Conservation (phyloP, 2,888 invertebrate species). For the Coleophora flavipennella region DNA sequence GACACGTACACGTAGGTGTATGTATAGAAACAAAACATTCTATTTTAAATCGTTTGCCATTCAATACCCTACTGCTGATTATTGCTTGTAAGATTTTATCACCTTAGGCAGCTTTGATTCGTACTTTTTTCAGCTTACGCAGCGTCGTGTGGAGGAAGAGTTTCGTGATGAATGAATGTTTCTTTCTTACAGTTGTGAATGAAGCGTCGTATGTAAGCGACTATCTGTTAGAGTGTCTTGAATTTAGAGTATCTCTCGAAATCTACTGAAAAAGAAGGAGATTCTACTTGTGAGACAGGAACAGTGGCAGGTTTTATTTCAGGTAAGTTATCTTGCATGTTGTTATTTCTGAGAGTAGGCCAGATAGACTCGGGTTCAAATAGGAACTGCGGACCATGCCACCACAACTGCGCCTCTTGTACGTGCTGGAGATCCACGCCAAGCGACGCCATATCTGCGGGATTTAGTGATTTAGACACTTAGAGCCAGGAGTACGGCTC, state of each 20-base stretch:
- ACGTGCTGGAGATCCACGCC: constrained; percentile 1
- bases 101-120: too few species aligned
- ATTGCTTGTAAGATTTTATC: too few species aligned
- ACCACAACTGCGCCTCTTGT: not conserved
- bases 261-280: not conserved
- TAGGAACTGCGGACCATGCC: constrained; percentile 2
- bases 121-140: too few species aligned
- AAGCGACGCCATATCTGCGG: constrained; percentile 2
- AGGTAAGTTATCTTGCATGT: not conserved
- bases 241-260: not conserved
- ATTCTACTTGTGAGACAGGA: not conserved
- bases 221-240: not conserved
- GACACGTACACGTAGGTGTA: too few species aligned
- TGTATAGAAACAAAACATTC: too few species aligned
- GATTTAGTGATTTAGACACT: not conserved
- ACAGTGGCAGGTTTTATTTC: not conserved
- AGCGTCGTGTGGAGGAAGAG: too few species aligned
- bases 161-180: too few species aligned
- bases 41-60: too few species aligned
- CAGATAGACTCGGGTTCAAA: not conserved
- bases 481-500: constrained; percentile 1
- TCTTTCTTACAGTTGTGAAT: not conserved
- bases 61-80: too few species aligned
- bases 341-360: not conserved
- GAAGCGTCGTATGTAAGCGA: not conserved